Evolutionary conservation across 2,888 invertebrate genomes (phyloP), one percentile per base, ranked within the genome.

Genomic region (Melolontha melolontha): DNA sequence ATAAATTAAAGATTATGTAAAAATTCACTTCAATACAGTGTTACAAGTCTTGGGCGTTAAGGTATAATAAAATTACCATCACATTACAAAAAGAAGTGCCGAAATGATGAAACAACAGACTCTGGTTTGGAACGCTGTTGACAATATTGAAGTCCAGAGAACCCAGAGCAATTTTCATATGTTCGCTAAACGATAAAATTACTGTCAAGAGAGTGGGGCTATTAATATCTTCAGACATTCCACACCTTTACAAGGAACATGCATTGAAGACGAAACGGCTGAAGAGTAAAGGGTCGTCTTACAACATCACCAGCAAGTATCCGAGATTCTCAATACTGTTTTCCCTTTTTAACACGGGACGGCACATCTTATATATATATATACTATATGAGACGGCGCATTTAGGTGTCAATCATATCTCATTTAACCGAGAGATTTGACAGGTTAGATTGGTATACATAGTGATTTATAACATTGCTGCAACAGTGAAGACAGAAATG

Each of bases 321-420:
- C 39, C 42, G 22, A 66, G 47, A 16, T 34, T 64, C 55, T 47
- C 55, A 40, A 62, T 52, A 57, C 62, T 65, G 51, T 65, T 57
- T 65, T 65, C 64, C 64, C 50, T 27, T 27, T 59, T 67, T 51
- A 51, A 39, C 39, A 42, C 44, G 51, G 52, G 42, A 39, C 44
- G n/a, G 64, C 57, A 54, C 41, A 47, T 64, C 57, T 65, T 59
- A 29, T 44, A 59, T 44, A 44, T 47, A 62, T 29, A 41, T 49
- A 51, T 40, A 14, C 14, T 55, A 65, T 76, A 76, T 77, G 77
- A 78, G 78, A 77, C 75, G 76, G 77, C 76, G 77, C 75, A 80
- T 81, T 81, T 80, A 80, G 72, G 76, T 79, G 83, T 83, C 83
- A 83, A 83, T 83, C 83, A 83, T 75, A 76, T 75, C 80, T 83